Evolutionary conservation across 2,888 invertebrate species (phyloP), one percentile per base, ranked within the genome.

Genomic region (Sinelater perroti): DNA sequence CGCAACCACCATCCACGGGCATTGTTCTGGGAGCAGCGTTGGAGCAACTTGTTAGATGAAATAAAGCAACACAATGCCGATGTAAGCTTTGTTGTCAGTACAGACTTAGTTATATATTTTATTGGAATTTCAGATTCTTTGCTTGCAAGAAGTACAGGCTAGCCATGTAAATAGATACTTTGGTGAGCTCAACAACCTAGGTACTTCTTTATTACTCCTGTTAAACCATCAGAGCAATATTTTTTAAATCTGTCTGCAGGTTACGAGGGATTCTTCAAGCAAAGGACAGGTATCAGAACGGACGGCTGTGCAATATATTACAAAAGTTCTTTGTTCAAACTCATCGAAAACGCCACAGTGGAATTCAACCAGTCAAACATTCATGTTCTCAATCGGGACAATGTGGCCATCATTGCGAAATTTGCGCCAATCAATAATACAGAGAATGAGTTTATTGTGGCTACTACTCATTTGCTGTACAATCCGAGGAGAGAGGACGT

Each of bases 231-330:
- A 24, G 7, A 24, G n/a, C n/a, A n/a, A n/a, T n/a, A n/a, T n/a
- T n/a, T n/a, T n/a, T n/a, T n/a, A n/a, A n/a, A 14, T n/a, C 28
- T 44, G 4, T 24, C 30, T 72, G 17, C 79, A 77, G 93, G 93
- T 1, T 94, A 91, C 72, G 77, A 79, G 20, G 88, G 90, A 40
- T 73, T 92, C 2, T 97, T 85, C 75, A 94, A 95, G 77, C 89
- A 90, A 75, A 86, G 93, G 70, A 95, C 95, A 0, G 90, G 91
- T 0, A 79, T 80, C 24, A 86, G 91, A 67, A 80, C 81, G 6
- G 98, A 99, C 78, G 98, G 98, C 0, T 93, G 97, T 76, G 94
- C 96, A 0, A 89, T 96, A 31, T 90, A 93, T 72, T 97, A 87
- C 75, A 89, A 87, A 67, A 75, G 78, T 5, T 78, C 83, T 13